phyloP scores from a whole-genome alignment of 30 jellyfish, hydroid and myxozoan species.

The Aurelia sp. region DNA sequence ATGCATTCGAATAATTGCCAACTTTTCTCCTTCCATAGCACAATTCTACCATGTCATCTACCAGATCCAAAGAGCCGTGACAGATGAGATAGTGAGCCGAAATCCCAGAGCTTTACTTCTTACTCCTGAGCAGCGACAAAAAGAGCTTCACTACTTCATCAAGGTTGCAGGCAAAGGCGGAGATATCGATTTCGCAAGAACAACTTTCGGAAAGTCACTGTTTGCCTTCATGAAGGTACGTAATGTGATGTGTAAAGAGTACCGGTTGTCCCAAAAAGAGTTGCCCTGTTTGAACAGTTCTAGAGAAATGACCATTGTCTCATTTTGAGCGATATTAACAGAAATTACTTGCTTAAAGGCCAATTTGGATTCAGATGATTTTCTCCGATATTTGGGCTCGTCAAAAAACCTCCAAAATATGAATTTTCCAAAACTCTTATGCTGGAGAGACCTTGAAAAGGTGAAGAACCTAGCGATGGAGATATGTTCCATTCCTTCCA shows the following conservation, averaged over 20 bases:
- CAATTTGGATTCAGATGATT: no score
- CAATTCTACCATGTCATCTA: constrained; percentile 71
- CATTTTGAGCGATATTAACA: no score
- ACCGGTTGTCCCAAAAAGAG: no score
- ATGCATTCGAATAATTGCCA: background rate
- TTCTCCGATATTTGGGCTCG: no score
- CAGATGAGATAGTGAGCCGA: constrained; percentile 79
- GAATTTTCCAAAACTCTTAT: no score
- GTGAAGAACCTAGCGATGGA: no score
- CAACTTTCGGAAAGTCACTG: constrained; percentile 70
- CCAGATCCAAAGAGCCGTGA: constrained; percentile 83
- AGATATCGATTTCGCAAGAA: constrained; percentile 79
- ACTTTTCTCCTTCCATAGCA: constrained; percentile 27
- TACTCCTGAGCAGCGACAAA: constrained; percentile 68
- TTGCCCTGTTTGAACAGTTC: no score
- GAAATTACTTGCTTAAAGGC: no score
- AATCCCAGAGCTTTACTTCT: constrained; percentile 57
- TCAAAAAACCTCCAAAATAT: no score
- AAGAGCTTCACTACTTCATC: constrained; percentile 70
- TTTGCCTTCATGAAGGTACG: constrained; percentile 75
- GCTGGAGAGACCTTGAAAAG: no score
- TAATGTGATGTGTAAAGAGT: background rate
- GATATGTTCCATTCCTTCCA: no score
- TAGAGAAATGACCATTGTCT: no score
- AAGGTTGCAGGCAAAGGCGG: constrained; percentile 79